Conservation (phyloP, 2,797 vertebrate genomes). For the Odontamblyopus lacepedii region DNA sequence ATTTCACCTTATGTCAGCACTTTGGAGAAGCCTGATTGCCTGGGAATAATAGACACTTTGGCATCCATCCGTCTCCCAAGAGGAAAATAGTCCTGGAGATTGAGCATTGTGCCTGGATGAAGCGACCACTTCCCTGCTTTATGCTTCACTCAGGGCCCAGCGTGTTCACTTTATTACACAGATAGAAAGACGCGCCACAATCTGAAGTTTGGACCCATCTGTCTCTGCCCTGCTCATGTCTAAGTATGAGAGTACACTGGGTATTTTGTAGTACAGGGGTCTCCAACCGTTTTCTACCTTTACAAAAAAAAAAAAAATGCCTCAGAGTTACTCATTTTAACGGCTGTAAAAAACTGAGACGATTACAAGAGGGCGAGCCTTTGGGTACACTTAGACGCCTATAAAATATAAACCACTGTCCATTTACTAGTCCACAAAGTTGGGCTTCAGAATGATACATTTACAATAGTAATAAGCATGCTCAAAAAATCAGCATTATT, state of each 20-base stretch:
- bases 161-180: slow-evolving; percentile 66
- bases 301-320: too few relatives aligned
- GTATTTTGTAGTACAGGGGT: background rate
- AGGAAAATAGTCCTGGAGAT: slow-evolving; percentile 48
- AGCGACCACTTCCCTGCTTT: slow-evolving; percentile 59
- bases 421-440: too few relatives aligned
- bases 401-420: too few relatives aligned
- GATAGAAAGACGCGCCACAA: slow-evolving; percentile 42
- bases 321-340: too few relatives aligned
- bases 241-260: background rate
- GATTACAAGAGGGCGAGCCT: too few relatives aligned
- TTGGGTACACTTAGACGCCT: too few relatives aligned
- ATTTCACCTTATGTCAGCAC: slow-evolving; percentile 56
- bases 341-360: too few relatives aligned
- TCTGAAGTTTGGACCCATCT: slow-evolving; percentile 34
- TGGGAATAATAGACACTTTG: slow-evolving; percentile 65
- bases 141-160: slow-evolving; percentile 62
- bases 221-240: slow-evolving; percentile 11
- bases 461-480: too few relatives aligned
- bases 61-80: slow-evolving; percentile 64
- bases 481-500: too few relatives aligned
- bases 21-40: slow-evolving; percentile 56
- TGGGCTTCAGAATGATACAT: too few relatives aligned
- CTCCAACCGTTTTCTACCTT: too few relatives aligned
- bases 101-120: slow-evolving; percentile 43